A percentile compares a stretch with the other conserved stretches of the same genome.
Evolutionary conservation across 1,140 invertebrate genomes (phyloP).

Genomic region (Nephila pilipes): DNA sequence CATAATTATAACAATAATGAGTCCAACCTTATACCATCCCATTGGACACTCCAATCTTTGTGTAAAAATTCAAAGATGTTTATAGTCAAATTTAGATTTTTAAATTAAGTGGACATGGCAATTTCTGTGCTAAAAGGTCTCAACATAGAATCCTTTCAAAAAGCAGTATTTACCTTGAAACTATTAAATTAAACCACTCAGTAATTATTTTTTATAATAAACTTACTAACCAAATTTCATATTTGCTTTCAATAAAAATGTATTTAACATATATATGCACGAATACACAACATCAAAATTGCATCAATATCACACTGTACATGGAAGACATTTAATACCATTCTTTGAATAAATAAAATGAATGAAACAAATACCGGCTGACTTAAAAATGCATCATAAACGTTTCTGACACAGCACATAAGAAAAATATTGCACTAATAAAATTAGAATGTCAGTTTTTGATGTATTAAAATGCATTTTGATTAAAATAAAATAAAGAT

Average conservation of each 20-base stretch:
- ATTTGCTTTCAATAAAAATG: neutral
- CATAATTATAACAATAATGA: no score
- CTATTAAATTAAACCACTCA: no score
- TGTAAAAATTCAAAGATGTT: no score
- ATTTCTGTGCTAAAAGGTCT: no score
- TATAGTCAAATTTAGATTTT: no score
- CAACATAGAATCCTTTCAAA: no score
- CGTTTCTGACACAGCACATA: neutral
- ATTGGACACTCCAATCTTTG: no score
- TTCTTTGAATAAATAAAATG: conserved; percentile 1
- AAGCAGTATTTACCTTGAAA: no score
- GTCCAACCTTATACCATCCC: no score
- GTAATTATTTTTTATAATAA: neutral
- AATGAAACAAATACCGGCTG: neutral
- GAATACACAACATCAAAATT: neutral
- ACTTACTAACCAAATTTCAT: neutral
- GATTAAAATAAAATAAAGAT: neutral
- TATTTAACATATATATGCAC: neutral
- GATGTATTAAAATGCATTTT: neutral
- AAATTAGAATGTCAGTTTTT: neutral
- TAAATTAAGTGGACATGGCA: no score
- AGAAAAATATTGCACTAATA: neutral
- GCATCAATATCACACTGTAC: conserved; percentile 31
- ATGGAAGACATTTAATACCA: conserved; percentile 33
- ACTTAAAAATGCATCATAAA: neutral